Base-by-base conservation (phyloP, 1,140 invertebrate genomes). In the Zaprionus tsacasi region DNA sequence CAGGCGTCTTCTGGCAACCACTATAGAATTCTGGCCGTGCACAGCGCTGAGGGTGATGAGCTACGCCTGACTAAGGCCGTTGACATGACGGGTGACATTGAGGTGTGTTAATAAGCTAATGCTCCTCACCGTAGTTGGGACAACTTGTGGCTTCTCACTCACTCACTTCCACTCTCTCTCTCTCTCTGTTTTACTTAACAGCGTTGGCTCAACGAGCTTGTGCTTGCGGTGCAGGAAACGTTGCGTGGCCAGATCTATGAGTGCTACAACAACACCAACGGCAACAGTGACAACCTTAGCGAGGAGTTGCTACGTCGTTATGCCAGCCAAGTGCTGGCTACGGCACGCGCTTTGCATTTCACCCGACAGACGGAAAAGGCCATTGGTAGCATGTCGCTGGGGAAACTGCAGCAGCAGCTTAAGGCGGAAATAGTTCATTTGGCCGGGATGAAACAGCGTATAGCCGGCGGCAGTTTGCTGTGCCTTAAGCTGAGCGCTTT, bases 261-360 rank as follows among this genome's bases (percentile, higher is more conserved):
- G 78, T 98, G 97, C 93, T 93, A 98, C 54, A 91, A 92, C 25
- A 70, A 69, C 54, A 81, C 70, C n/a, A 78, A 63, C 2, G 78
- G 73, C 3, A 21, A 65, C 3, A 91, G 86, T 40, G 92, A 92
- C 45, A 93, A 91, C 57, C 79, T 93, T 4, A 92, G 93, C 71
- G 94, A 95, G 45, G 94, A 96, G 33, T 95, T 98, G 93, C 95
- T 97, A 0, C 93, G 95, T 52, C 95, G 66, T 52, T 97, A 97
- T 93, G 97, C 97, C 8, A 96, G 96, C 48, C 98, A 99, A 94
- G 95, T 99, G 78, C 92, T 99, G 27, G 95, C 95, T 91, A 92
- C 96, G 17, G 93, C 94, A 4, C 94, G 95, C 70, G 94, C 94
- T 66, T 95, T 99, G 13, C 93, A 95, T 21, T 99, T 99, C 92